phyloP scores from a whole-genome alignment of 30 jellyfish, hydroid and myxozoan species.

The Morbakka virulenta region DNA sequence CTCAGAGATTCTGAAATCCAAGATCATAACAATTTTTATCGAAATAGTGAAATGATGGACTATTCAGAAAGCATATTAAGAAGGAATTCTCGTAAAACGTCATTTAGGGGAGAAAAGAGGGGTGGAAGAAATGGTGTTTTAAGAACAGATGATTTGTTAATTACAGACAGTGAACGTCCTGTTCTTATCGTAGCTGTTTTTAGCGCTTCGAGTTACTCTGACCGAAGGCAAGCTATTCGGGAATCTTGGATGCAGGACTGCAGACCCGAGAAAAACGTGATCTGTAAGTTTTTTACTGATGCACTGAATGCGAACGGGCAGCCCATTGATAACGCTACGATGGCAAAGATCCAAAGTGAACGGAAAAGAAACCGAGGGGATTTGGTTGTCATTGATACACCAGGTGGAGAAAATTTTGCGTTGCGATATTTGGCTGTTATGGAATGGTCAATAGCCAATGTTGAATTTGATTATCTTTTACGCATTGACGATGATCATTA shows the following conservation, averaged over 20 bases:
- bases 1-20: too few relatives aligned
- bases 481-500: slow-evolving; percentile 81
- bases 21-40: too few relatives aligned
- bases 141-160: too few relatives aligned
- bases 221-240: slow-evolving; percentile 64
- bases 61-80: too few relatives aligned
- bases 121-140: too few relatives aligned
- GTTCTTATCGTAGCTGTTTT: slow-evolving; percentile 56
- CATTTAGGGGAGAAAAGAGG: too few relatives aligned
- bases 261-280: slow-evolving; percentile 15
- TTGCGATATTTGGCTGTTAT: slow-evolving; percentile 64
- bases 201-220: slow-evolving; percentile 37
- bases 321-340: slow-evolving; percentile 22
- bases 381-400: slow-evolving; percentile 54
- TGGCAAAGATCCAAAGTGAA: slow-evolving; percentile 32
- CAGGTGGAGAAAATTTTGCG: slow-evolving; percentile 70
- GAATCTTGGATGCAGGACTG: slow-evolving; percentile 85
- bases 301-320: slow-evolving; percentile 45
- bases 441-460: slow-evolving; percentile 65
- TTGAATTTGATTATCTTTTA: slow-evolving; percentile 48
- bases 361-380: slow-evolving; percentile 52
- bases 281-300: slow-evolving; percentile 78
- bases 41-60: too few relatives aligned
- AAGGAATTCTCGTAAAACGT: too few relatives aligned
- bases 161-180: too few relatives aligned